Conservation (phyloP, 2,888 invertebrate genomes). For the Ormyrus pomaceus region DNA sequence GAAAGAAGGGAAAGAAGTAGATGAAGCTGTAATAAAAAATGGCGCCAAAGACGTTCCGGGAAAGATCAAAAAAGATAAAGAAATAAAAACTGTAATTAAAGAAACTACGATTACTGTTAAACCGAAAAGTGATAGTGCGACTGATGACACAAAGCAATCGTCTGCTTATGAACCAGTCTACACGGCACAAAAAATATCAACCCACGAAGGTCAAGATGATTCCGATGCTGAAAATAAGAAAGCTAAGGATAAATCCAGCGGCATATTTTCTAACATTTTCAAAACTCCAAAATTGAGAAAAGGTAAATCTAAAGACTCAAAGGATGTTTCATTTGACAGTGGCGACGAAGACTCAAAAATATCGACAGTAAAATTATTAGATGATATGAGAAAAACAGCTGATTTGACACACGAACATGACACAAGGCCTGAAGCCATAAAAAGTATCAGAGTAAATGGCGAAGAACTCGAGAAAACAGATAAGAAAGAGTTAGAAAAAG, state of each 20-base stretch:
- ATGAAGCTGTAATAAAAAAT: conserved; percentile 77
- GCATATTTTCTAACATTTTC: conserved; percentile 71
- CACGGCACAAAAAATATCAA: conserved; percentile 59
- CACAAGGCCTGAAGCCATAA: conserved; percentile 14
- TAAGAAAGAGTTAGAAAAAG: conserved; percentile 56
- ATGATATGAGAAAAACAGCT: conserved; percentile 61
- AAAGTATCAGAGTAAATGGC: conserved; percentile 44
- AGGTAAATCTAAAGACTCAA: conserved; percentile 68
- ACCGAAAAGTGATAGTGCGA: conserved; percentile 50
- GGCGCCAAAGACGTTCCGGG: conserved; percentile 62
- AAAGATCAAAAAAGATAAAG: conserved; percentile 45
- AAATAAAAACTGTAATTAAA: conserved; percentile 53
- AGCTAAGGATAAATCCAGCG: conserved; percentile 68
- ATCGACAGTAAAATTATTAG: conserved; percentile 61
- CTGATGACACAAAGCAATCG: conserved; percentile 53
- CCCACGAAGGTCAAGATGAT: conserved; percentile 59
- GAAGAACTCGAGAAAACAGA: conserved; percentile 45
- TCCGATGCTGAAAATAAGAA: conserved; percentile 64
- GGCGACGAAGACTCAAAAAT: conserved; percentile 68
- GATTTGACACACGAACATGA: conserved; percentile 49
- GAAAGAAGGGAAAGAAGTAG: conserved; percentile 78
- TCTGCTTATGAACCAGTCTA: conserved; percentile 68
- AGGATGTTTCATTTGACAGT: conserved; percentile 70
- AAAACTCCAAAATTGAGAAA: conserved; percentile 70
- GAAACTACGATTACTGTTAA: conserved; percentile 40